Conservation (phyloP, 1,140 invertebrate genomes). For the Drosophila melanica region DNA sequence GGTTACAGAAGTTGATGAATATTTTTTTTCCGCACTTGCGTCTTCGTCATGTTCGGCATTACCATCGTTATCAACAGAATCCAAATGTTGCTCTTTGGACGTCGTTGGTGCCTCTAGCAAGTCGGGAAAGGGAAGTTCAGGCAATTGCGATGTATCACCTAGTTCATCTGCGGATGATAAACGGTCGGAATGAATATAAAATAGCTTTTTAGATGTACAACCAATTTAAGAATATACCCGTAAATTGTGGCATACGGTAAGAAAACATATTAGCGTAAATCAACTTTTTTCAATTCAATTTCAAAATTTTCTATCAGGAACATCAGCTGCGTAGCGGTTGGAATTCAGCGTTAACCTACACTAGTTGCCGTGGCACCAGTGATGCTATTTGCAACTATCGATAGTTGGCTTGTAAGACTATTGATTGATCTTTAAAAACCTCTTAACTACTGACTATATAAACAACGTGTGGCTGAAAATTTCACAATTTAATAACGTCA, state of each 20-base stretch:
- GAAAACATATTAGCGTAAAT: conserved; percentile 48
- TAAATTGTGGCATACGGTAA: conserved; percentile 21
- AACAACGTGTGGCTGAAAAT: not conserved
- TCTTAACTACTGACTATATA: not conserved
- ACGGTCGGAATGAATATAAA: not conserved
- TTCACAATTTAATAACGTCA: not conserved
- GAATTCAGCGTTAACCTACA: conserved; percentile 33
- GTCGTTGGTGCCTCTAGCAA: conserved; percentile 59
- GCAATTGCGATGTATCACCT: conserved; percentile 65
- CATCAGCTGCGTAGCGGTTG: conserved; percentile 61
- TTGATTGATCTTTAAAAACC: conserved; percentile 1
- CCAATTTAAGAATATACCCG: conserved; percentile 36
- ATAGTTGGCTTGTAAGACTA: not conserved
- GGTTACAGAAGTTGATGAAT: conserved; percentile 17
- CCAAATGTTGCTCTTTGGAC: conserved; percentile 52
- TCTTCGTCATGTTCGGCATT: conserved; percentile 11
- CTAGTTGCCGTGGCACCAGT: not conserved
- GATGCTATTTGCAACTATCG: conserved; percentile 1
- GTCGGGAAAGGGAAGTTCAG: conserved; percentile 73
- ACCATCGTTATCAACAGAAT: conserved; percentile 39
- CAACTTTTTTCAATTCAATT: conserved; percentile 63
- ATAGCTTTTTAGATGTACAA: not conserved
- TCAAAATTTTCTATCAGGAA: conserved; percentile 58
- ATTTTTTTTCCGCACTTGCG: not conserved
- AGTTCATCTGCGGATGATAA: conserved; percentile 51